Conservation (phyloP, 2,888 invertebrate species). For the Drosophila tanythrix region DNA sequence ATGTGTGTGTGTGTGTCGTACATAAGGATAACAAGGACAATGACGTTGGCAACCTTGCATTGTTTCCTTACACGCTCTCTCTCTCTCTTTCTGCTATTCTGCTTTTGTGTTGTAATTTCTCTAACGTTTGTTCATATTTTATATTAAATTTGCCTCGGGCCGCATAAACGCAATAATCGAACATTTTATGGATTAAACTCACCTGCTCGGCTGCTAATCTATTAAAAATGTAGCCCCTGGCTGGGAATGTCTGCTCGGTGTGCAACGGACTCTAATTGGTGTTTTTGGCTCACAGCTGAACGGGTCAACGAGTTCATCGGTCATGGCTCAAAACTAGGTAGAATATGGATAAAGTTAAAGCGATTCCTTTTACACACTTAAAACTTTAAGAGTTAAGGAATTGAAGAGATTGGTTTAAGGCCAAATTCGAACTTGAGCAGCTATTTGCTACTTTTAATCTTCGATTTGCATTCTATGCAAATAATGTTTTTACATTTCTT, state of each 20-base stretch:
- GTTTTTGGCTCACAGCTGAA: conserved; percentile 9
- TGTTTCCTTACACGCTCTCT: conserved; percentile 16
- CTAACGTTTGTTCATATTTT: conserved; percentile 79
- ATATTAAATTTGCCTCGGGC: conserved; percentile 71
- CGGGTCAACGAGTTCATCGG: conserved; percentile 14
- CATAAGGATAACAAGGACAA: conserved; percentile 36
- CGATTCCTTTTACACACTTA: background rate
- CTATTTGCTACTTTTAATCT: background rate
- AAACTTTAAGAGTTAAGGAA: background rate
- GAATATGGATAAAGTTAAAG: background rate
- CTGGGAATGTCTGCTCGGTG: conserved; percentile 22
- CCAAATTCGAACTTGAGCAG: background rate
- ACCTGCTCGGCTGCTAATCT: conserved; percentile 77
- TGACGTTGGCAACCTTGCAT: conserved; percentile 25
- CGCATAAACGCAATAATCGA: conserved; percentile 82
- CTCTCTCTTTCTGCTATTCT: conserved; percentile 7
- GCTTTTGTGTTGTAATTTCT: conserved; percentile 73
- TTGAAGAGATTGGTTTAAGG: background rate
- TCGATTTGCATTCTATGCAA: background rate
- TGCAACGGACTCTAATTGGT: conserved; percentile 27
- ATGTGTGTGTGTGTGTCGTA: conserved; percentile 25
- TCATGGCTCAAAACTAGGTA: background rate
- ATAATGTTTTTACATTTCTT: background rate
- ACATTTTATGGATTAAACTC: conserved; percentile 82
- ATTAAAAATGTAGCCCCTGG: conserved; percentile 45